These are phyloP conservation scores for Neomonachus schauinslandi DNA, from an alignment of 2,113 vertebrate species.

Conservation along the genomic window DNA sequence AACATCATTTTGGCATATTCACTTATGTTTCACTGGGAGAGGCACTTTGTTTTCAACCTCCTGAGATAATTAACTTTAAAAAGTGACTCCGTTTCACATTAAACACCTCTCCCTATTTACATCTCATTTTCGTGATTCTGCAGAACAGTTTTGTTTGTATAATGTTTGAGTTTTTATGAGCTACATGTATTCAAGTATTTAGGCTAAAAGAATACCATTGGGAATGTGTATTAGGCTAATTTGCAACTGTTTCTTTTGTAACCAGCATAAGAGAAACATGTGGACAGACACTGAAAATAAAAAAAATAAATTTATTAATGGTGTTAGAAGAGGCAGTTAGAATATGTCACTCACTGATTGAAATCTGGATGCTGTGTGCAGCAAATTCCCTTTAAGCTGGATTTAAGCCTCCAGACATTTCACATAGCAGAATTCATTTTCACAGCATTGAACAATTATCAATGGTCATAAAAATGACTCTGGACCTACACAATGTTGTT, in stretches of 20 bases:
- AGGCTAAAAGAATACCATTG: background rate
- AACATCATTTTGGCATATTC: background rate
- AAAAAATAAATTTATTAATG: background rate
- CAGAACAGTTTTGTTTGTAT: background rate
- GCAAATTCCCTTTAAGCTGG: background rate
- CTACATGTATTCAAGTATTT: background rate
- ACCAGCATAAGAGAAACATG: background rate
- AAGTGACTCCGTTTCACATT: background rate
- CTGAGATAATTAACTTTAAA: background rate
- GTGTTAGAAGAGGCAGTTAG: background rate
- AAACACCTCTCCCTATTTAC: background rate
- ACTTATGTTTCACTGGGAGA: background rate
- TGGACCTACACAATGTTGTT: background rate
- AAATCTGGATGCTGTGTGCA: background rate
- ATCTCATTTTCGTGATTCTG: background rate
- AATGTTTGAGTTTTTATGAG: background rate
- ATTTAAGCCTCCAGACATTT: background rate
- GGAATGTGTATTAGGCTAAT: background rate
- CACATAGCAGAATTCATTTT: background rate
- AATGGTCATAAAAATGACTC: background rate
- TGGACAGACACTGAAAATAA: background rate
- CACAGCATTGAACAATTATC: background rate
- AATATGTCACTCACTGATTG: background rate
- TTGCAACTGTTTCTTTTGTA: constrained; percentile 11
- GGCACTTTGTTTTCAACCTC: background rate